phyloP scores from a whole-genome alignment of 1,140 invertebrate species.

The Oreohelix idahoensis region DNA sequence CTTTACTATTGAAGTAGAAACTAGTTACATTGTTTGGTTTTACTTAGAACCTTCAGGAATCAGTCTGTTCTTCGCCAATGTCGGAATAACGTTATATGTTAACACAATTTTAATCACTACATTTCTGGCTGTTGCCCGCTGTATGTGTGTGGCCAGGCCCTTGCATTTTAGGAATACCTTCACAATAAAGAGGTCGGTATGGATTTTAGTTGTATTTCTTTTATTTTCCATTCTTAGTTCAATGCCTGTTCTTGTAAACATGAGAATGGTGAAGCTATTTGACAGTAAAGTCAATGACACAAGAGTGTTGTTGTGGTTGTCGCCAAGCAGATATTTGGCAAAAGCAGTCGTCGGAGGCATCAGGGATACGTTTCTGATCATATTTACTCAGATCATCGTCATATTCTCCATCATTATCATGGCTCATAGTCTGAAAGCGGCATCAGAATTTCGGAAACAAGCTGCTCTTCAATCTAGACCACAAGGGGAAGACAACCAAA shows the following conservation, averaged over 20 bases:
- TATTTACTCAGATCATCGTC: background rate
- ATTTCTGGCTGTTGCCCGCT: slow-evolving; percentile 10
- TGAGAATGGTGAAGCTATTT: background rate
- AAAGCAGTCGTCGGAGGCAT: background rate
- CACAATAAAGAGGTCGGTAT: background rate
- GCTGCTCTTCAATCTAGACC: background rate
- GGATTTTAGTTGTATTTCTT: background rate
- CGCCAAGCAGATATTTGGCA: background rate
- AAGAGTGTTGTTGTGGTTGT: background rate
- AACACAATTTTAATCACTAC: background rate
- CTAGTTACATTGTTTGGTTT: background rate
- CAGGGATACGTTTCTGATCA: background rate
- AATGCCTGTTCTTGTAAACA: background rate
- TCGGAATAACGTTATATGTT: background rate
- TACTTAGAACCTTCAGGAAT: background rate
- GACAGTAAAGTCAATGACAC: background rate
- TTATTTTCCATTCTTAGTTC: background rate
- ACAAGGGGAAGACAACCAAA: background rate
- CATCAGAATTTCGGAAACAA: background rate
- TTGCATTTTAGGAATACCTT: slow-evolving; percentile 11
- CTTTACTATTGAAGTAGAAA: background rate
- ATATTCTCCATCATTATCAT: background rate
- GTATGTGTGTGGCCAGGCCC: slow-evolving; percentile 27
- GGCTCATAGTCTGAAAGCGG: background rate
- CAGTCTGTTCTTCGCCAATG: background rate